Conservation (phyloP, 2,888 invertebrate genomes). For the Calliphora vomitoria region DNA sequence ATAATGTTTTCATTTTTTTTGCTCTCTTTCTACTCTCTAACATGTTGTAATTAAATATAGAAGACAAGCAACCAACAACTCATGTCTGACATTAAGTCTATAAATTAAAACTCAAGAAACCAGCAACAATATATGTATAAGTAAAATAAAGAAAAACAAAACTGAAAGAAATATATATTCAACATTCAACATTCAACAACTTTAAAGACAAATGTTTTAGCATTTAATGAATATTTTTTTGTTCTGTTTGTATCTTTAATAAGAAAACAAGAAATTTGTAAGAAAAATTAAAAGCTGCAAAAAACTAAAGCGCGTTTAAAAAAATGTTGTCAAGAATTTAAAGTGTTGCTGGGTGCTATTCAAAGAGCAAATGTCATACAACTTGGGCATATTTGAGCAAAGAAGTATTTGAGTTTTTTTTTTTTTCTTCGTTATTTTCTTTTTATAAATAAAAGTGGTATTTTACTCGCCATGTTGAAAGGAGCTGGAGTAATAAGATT, state of each 20-base stretch:
- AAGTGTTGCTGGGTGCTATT: slow-evolving; percentile 59
- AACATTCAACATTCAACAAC: slow-evolving; percentile 40
- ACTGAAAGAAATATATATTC: background rate
- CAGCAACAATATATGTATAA: slow-evolving; percentile 18
- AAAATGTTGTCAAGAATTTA: slow-evolving; percentile 72
- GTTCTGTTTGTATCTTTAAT: slow-evolving; percentile 14
- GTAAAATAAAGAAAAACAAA: background rate
- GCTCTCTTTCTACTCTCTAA: slow-evolving; percentile 13
- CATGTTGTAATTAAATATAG: slow-evolving; percentile 66
- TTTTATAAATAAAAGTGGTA: background rate
- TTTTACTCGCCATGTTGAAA: background rate
- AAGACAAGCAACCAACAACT: slow-evolving; percentile 60
- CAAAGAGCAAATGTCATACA: slow-evolving; percentile 73
- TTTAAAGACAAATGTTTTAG: slow-evolving; percentile 53
- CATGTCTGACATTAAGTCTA: slow-evolving; percentile 72
- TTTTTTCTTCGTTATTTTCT: background rate
- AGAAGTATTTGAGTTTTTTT: slow-evolving; percentile 11
- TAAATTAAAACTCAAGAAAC: slow-evolving; percentile 63
- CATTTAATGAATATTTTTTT: slow-evolving; percentile 27
- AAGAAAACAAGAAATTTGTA: slow-evolving; percentile 16
- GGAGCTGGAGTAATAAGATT: background rate
- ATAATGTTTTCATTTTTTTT: background rate
- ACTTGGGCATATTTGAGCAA: slow-evolving; percentile 65
- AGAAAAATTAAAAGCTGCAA: background rate
- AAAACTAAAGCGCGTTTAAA: slow-evolving; percentile 42